Evolutionary conservation across 37 sponge, comb jelly and placozoan species (phyloP).

Genomic region (Spongia lamella): DNA sequence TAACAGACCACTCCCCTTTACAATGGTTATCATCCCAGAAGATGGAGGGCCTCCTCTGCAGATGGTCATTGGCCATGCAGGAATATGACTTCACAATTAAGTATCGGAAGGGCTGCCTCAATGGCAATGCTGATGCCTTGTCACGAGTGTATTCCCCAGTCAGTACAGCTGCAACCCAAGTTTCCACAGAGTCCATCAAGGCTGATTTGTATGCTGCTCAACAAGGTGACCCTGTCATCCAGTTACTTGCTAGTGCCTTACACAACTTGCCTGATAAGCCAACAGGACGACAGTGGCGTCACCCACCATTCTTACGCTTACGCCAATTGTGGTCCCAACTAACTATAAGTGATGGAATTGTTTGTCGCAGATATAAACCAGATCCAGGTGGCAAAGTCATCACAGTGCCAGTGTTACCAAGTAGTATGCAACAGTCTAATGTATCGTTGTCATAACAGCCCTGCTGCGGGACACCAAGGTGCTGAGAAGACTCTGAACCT

Average conservation of each 20-base stretch:
- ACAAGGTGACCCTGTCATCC: too few relatives aligned
- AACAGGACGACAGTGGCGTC: neutral
- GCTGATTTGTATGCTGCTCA: too few relatives aligned
- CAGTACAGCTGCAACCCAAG: too few relatives aligned
- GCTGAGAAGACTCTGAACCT: constrained; percentile 20
- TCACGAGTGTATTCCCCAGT: too few relatives aligned
- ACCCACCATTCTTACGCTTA: constrained; percentile 4
- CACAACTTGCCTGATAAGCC: too few relatives aligned
- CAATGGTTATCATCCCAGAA: too few relatives aligned
- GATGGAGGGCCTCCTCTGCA: neutral
- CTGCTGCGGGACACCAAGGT: constrained; percentile 25
- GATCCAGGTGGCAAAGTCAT: neutral
- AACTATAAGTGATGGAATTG: constrained; percentile 5
- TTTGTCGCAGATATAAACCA: constrained; percentile 2
- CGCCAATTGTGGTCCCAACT: constrained; percentile 28
- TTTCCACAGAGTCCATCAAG: too few relatives aligned
- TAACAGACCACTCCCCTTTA: neutral
- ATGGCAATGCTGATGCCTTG: constrained; percentile 21
- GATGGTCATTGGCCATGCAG: too few relatives aligned
- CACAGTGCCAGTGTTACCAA: neutral
- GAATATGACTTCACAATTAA: neutral
- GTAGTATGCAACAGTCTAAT: neutral
- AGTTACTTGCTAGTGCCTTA: too few relatives aligned
- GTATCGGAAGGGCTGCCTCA: constrained; percentile 5
- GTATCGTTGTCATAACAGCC: neutral